Conservation (phyloP, 2,113 vertebrate species). For the Romanogobio albipinnatus region DNA sequence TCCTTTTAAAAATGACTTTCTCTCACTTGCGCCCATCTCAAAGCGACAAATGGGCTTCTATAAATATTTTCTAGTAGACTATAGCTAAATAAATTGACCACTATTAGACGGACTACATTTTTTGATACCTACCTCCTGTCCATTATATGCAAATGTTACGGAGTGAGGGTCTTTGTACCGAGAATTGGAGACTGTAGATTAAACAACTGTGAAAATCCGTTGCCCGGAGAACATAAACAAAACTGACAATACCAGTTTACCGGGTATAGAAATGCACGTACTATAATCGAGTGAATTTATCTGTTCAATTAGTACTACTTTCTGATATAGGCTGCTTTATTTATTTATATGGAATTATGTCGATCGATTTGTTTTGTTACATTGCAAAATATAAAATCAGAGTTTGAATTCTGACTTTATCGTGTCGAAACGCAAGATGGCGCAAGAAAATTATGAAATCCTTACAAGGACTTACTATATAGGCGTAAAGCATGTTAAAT, state of each 20-base stretch:
- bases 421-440: conserved; percentile 45
- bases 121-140: conserved; percentile 8
- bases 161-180: not conserved
- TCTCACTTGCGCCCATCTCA: not conserved
- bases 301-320: not conserved
- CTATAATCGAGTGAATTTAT: not conserved
- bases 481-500: no score
- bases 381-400: not conserved
- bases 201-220: not conserved
- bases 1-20: not conserved
- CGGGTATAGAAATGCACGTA: not conserved
- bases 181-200: not conserved
- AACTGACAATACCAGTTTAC: not conserved
- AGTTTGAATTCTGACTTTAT: not conserved
- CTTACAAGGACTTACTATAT: not conserved
- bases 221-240: not conserved
- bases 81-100: not conserved
- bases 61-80: not conserved
- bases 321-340: not conserved
- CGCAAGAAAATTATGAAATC: conserved; percentile 24
- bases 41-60: not conserved
- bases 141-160: not conserved
- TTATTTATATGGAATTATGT: not conserved
- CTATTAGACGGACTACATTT: no score
- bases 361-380: not conserved